phyloP scores from a whole-genome alignment of 37 sponge, comb jelly and placozoan species.

The Sycon ciliatum region DNA sequence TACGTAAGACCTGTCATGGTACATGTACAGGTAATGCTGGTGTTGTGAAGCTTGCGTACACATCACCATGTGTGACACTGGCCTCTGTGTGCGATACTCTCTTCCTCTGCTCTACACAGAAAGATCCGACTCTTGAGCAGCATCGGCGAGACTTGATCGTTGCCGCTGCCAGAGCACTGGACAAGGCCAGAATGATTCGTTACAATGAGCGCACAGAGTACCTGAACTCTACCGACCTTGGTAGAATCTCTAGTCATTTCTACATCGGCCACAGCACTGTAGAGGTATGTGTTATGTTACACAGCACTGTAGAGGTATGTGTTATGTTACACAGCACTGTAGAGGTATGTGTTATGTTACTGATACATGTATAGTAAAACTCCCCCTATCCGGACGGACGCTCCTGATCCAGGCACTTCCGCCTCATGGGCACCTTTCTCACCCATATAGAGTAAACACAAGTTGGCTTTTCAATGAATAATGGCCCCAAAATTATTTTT shows the following conservation, averaged over 20 bases:
- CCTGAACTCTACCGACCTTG: constrained; percentile 78
- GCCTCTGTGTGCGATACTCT: too few species aligned
- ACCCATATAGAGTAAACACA: too few species aligned
- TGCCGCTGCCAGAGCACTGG: constrained; percentile 54
- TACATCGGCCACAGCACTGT: constrained; percentile 87
- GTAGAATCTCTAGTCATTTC: constrained; percentile 84
- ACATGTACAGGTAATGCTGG: too few species aligned
- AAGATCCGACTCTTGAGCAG: constrained; percentile 63
- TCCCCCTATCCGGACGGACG: too few species aligned
- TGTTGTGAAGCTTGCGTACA: too few species aligned
- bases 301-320: constrained; percentile 79
- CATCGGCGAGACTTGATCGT: constrained; percentile 49
- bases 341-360: constrained; percentile 54
- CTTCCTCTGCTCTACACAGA: constrained; percentile 13
- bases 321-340: constrained; percentile 51
- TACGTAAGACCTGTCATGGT: too few species aligned
- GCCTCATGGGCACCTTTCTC: too few species aligned
- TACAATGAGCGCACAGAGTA: constrained; percentile 52
- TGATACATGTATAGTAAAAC: constrained; percentile 79
- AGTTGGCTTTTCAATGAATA: too few species aligned
- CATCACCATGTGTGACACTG: too few species aligned
- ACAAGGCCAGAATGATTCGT: constrained; percentile 83
- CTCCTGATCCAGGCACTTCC: too few species aligned
- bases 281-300: constrained; percentile 54
- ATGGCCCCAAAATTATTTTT: too few species aligned